Conservation (phyloP, 2,888 invertebrate genomes). For the Stegana nigrithorax region DNA sequence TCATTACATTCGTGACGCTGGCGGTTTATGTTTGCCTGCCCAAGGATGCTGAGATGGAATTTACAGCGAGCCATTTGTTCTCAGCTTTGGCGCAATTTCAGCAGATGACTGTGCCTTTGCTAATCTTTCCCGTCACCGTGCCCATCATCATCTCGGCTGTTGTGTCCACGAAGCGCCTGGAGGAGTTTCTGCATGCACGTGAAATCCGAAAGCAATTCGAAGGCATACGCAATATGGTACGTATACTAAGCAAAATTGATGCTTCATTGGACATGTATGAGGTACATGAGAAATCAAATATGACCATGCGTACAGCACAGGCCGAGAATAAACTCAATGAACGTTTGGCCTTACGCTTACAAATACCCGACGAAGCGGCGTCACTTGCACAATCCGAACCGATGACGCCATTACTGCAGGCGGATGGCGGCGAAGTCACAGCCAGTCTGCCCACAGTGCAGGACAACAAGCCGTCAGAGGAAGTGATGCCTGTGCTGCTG, state of each 20-base stretch:
- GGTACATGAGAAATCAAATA: slow-evolving; percentile 49
- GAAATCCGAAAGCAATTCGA: slow-evolving; percentile 71
- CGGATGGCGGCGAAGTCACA: slow-evolving; percentile 27
- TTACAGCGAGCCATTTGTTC: slow-evolving; percentile 81
- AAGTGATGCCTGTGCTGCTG: neutral
- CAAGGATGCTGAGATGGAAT: slow-evolving; percentile 40
- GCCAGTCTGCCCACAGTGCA: slow-evolving; percentile 21
- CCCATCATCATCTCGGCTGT: slow-evolving; percentile 82
- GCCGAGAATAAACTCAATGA: slow-evolving; percentile 47
- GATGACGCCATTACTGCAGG: slow-evolving; percentile 48
- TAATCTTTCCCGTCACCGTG: slow-evolving; percentile 84
- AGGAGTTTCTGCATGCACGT: slow-evolving; percentile 78
- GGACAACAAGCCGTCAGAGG: too few species aligned
- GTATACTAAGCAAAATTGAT: slow-evolving; percentile 67
- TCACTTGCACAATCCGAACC: slow-evolving; percentile 56
- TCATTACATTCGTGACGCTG: slow-evolving; percentile 81
- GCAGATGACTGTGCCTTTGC: slow-evolving; percentile 82
- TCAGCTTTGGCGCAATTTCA: slow-evolving; percentile 85
- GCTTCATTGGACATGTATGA: slow-evolving; percentile 67
- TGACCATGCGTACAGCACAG: slow-evolving; percentile 47
- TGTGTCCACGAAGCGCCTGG: slow-evolving; percentile 79
- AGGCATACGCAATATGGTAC: slow-evolving; percentile 67
- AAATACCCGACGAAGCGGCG: slow-evolving; percentile 46
- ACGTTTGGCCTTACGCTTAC: slow-evolving; percentile 45
- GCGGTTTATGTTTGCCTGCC: slow-evolving; percentile 74